Evolutionary conservation across 2,888 invertebrate genomes (phyloP), one percentile per base, ranked within the genome.

Genomic region (Automeris io): DNA sequence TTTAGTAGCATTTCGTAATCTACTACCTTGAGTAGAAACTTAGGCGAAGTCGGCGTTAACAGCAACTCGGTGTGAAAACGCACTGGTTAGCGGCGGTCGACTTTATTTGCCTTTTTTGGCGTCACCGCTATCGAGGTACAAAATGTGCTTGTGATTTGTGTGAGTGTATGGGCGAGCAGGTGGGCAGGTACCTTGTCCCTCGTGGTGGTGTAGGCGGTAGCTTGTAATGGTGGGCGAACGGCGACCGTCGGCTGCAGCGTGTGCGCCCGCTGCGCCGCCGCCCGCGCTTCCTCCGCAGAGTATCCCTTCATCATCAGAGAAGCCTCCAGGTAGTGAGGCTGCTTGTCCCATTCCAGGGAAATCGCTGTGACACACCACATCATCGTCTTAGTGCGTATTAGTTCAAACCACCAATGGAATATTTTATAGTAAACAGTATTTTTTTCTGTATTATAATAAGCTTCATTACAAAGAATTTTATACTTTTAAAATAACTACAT

Each of bases 301-400:
- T 87, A 87, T 40, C 87, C 93, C 91, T 89, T 93, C 93, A 91
- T 94, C 94, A 92, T 94, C 94, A 92, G 93, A 92, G 94, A 94
- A 93, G 89, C 94, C 92, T 91, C 92, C 90, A 86, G 85, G 87
- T 87, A 87, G 76, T 87, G 87, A 87, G 87, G 87, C 72, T 86
- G 87, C 76, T 86, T 75, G 81, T 87, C 87, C 87, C 87, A 87
- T 83, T 87, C 87, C 87, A 87, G 83, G 73, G 87, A 87, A 80
- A 87, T 87, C 86, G 87, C 87, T 87, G 69, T 29, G 7, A 42
- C 29, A 2, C n/a, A 11, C 12, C 33, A 16, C 19, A 9, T 13
- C 6, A 36, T 13, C 16, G 32, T 1, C 2, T 11, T 16, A 24
- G n/a, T n/a, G n/a, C n/a, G n/a, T n/a, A n/a, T n/a, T n/a, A n/a